These are phyloP conservation scores for Corythornis vintsioides DNA, from an alignment of 2,113 vertebrate species.

Conservation along the genomic window DNA sequence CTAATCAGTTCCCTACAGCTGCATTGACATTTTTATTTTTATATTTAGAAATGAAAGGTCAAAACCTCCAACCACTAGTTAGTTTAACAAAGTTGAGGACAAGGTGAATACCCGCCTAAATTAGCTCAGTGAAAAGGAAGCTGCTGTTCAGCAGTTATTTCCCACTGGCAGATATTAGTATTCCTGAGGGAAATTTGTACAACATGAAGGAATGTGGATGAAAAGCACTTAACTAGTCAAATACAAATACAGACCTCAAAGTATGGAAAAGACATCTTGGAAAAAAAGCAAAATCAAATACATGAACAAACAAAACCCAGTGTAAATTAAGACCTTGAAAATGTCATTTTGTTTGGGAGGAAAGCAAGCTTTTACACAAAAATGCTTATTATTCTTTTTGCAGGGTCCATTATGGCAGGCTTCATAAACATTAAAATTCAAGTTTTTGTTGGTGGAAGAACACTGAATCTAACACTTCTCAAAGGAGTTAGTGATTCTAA, in stretches of 20 bases:
- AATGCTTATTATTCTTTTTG: not conserved
- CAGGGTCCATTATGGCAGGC: not conserved
- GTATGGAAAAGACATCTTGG: not conserved
- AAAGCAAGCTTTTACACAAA: not conserved
- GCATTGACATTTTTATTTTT: constrained; percentile 2
- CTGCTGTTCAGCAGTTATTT: not conserved
- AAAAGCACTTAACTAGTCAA: not conserved
- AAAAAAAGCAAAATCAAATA: not conserved
- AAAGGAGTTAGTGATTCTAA: not conserved
- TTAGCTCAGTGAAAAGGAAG: constrained; percentile 1
- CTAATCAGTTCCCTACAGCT: not conserved
- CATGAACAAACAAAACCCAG: not conserved
- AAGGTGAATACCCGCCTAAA: constrained; percentile 4
- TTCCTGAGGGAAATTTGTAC: not conserved
- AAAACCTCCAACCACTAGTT: not conserved
- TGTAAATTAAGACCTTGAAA: not conserved
- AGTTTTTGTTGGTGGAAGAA: not conserved
- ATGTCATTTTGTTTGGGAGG: not conserved
- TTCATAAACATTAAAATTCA: not conserved
- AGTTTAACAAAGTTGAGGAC: not conserved
- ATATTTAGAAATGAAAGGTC: constrained; percentile 10
- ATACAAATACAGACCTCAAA: not conserved
- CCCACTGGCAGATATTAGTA: not conserved
- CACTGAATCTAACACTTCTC: not conserved
- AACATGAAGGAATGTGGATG: not conserved